phyloP scores from a whole-genome alignment of 2,797 vertebrate species.

The Myiotriccus ornatus region DNA sequence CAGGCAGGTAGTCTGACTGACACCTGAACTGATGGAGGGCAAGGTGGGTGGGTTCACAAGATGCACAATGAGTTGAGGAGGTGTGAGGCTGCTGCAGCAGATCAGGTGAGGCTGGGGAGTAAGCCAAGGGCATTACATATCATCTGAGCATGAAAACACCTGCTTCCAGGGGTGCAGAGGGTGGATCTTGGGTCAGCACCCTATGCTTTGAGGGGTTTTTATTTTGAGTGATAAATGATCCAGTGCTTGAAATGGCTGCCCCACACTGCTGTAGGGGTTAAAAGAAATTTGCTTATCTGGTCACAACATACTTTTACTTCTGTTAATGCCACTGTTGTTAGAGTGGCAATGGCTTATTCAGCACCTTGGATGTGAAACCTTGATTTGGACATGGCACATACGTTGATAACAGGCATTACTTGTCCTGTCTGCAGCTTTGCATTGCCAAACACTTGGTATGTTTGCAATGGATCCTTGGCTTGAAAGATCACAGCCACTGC shows the following conservation, averaged over 20 bases:
- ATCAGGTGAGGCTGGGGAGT: neutral
- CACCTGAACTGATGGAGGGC: neutral
- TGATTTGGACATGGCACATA: neutral
- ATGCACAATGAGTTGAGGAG: neutral
- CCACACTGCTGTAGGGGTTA: neutral
- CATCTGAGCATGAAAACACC: neutral
- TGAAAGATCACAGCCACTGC: constrained; percentile 38
- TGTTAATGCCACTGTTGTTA: neutral
- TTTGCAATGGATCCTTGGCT: constrained; percentile 43
- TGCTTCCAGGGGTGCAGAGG: neutral
- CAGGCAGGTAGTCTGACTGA: neutral
- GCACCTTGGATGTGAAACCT: neutral
- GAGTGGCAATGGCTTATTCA: neutral
- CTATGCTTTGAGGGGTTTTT: neutral
- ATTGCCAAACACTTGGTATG: neutral
- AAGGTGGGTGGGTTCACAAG: neutral
- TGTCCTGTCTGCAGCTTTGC: neutral
- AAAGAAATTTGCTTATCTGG: neutral
- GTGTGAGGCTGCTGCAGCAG: neutral
- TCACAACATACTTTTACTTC: neutral
- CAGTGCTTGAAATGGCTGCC: neutral
- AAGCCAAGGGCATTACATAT: neutral
- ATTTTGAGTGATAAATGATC: neutral
- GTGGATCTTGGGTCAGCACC: neutral
- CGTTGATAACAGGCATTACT: neutral